Evolutionary conservation across 1,140 invertebrate species (phyloP), one percentile per base, ranked within the genome.

Genomic region (Coboldia fuscipes): DNA sequence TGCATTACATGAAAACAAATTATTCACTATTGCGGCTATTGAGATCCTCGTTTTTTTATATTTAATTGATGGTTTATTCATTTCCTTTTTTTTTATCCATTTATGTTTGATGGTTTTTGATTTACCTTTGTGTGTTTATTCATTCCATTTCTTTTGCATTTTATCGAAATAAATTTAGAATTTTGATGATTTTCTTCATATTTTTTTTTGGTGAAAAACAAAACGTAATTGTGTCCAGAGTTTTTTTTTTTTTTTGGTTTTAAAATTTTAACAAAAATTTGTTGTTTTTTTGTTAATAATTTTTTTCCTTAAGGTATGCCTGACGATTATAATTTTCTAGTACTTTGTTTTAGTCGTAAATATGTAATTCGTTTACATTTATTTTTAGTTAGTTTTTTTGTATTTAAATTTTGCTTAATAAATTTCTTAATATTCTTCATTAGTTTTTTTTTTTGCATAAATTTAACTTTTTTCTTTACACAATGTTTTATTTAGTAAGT

Each of bases 401-500:
- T 21, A 4, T 29, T 29, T 35, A 12, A 12, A 17, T 21, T 27
- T n/a, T n/a, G n/a, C n/a, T n/a, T n/a, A n/a, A n/a, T 20, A 30
- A 36, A 21, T 29, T 38, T 32, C 26, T n/a, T n/a, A n/a, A 12
- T 26, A 13, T 26, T 17, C 13, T 33, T 33, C n/a, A 7, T 24
- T 20, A 7, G 18, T 16, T 19, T 19, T 27, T 19, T 21, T 13
- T 24, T n/a, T 24, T 26, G n/a, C 17, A 9, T 17, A 26, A 34
- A 23, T 32, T 32, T 12, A 19, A 19, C 3, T 17, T 16, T 13
- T 6, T 36, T 29, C 22, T 33, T 32, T 8, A 32, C 14, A 31
- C n/a, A 15, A 37, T 4, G n/a, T 38, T 34, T 34, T 8, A 16
- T 23, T 31, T 30, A 31, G 36, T 4, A 16, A n/a, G 12, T 24